Conservation (phyloP, 2,797 vertebrate species). For the Erpetoichthys calabaricus region DNA sequence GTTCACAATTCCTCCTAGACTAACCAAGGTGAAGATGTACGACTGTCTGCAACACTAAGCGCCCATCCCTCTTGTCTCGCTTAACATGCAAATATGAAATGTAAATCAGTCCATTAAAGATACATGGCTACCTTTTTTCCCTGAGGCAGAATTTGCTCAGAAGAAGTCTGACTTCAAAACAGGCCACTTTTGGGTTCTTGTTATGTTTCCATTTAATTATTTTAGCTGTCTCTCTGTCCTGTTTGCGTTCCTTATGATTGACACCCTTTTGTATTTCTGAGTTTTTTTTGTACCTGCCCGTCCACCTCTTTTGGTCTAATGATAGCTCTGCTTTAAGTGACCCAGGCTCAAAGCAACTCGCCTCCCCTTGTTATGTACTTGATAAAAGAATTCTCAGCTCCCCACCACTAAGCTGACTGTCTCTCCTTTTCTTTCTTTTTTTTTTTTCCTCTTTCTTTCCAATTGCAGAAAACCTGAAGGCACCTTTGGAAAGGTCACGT, state of each 20-base stretch:
- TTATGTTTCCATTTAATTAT: slow-evolving; percentile 11
- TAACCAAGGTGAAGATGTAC: not conserved
- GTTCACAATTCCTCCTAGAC: not conserved
- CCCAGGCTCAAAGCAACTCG: slow-evolving; percentile 10
- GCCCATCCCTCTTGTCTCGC: slow-evolving; percentile 1
- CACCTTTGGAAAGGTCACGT: slow-evolving; percentile 66
- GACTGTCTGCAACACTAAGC: not conserved
- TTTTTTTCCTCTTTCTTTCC: slow-evolving; percentile 32
- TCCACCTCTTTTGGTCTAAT: slow-evolving; percentile 19
- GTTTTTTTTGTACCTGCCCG: slow-evolving; percentile 9
- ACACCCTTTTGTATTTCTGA: slow-evolving; percentile 15
- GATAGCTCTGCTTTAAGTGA: slow-evolving; percentile 11
- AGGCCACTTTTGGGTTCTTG: slow-evolving; percentile 2
- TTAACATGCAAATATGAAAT: slow-evolving; percentile 4
- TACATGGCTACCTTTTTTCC: slow-evolving; percentile 8
- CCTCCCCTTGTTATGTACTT: slow-evolving; percentile 15
- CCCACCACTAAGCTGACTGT: slow-evolving; percentile 9
- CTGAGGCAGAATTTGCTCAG: slow-evolving; percentile 1
- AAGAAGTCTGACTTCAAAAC: slow-evolving; percentile 5
- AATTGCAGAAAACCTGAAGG: slow-evolving; percentile 76
- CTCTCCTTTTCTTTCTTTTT: slow-evolving; percentile 19
- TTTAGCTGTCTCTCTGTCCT: slow-evolving; percentile 11
- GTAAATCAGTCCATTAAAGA: slow-evolving; percentile 12
- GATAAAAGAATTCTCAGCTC: slow-evolving; percentile 14
- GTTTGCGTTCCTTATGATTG: slow-evolving; percentile 17